A percentile compares a stretch with the other conserved stretches of the same genome.
phyloP scores from a whole-genome alignment of 2,888 invertebrate species.

The Melikaiella ostensackeni region DNA sequence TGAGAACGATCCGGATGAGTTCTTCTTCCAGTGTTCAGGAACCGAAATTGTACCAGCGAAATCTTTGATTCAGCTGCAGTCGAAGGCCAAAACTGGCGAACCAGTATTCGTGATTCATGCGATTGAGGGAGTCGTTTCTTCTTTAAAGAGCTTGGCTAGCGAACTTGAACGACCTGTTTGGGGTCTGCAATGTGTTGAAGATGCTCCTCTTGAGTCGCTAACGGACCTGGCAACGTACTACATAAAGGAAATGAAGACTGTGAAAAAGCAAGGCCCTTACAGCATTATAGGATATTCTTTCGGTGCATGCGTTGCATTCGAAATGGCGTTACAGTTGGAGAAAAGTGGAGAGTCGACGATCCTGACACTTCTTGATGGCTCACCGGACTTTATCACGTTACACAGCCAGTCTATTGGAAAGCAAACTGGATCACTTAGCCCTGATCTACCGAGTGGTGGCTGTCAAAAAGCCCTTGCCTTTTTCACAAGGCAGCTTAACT shows the following conservation, averaged over 20 bases:
- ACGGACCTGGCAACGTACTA: constrained; percentile 86
- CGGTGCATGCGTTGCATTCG: constrained; percentile 96
- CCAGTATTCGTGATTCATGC: constrained; percentile 88
- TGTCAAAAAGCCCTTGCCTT: constrained; percentile 83
- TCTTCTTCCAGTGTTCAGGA: constrained; percentile 78
- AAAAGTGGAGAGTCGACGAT: constrained; percentile 80
- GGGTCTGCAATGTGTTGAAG: constrained; percentile 92
- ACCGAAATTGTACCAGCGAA: constrained; percentile 87
- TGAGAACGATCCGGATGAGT: constrained; percentile 51
- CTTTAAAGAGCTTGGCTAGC: constrained; percentile 85
- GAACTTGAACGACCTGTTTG: constrained; percentile 87
- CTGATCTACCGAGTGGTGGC: constrained; percentile 54
- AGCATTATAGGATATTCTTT: constrained; percentile 96
- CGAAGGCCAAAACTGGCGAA: constrained; percentile 77
- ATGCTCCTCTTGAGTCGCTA: constrained; percentile 86
- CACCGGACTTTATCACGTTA: constrained; percentile 88
- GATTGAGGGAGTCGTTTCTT: constrained; percentile 90
- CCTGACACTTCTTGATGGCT: constrained; percentile 93
- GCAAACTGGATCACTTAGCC: constrained; percentile 40
- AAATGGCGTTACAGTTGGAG: constrained; percentile 94
- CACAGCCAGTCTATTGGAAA: constrained; percentile 79
- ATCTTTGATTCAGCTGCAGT: constrained; percentile 83
- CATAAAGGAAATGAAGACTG: constrained; percentile 84
- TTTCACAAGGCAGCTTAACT: constrained; percentile 88
- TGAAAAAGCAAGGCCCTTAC: constrained; percentile 91